These are phyloP conservation scores for Sebastiscus albofasciatus DNA, from an alignment of 2,797 vertebrate genomes.

Conservation along the genomic window DNA sequence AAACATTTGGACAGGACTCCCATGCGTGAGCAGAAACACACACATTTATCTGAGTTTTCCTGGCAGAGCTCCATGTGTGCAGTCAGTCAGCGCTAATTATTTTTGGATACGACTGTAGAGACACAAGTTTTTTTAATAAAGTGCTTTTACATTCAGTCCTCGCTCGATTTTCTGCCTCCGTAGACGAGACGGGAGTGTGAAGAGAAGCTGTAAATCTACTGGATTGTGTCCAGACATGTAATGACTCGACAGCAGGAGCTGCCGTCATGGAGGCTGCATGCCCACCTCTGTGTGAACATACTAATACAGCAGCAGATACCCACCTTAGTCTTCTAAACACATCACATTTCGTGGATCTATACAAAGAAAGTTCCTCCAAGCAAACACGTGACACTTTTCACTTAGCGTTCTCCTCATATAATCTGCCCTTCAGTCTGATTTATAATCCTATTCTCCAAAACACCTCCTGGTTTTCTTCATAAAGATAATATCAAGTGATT, in stretches of 20 bases:
- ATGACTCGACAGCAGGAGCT: constrained; percentile 28
- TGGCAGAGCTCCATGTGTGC: constrained; percentile 14
- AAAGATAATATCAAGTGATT: constrained; percentile 47
- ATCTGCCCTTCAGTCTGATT: constrained; percentile 36
- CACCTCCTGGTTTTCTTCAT: constrained; percentile 39
- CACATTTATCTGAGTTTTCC: neutral
- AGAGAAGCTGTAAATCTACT: constrained; percentile 30
- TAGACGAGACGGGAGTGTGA: constrained; percentile 8
- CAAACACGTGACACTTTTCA: neutral
- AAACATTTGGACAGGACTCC: constrained; percentile 4
- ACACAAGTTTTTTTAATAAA: constrained; percentile 39
- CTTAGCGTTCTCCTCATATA: neutral
- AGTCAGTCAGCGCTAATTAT: constrained; percentile 30
- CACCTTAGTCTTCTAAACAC: neutral
- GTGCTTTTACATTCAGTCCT: constrained; percentile 7
- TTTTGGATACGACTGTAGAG: constrained; percentile 34
- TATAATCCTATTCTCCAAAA: constrained; percentile 51
- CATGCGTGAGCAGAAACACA: neutral
- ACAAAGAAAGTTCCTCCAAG: neutral
- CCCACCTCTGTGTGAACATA: neutral
- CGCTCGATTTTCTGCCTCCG: neutral
- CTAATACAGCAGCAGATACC: neutral
- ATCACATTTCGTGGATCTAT: neutral
- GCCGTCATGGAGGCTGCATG: neutral
- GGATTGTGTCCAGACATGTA: constrained; percentile 31